phyloP scores from a whole-genome alignment of 2,797 vertebrate genomes.

The Hydrophis major region DNA sequence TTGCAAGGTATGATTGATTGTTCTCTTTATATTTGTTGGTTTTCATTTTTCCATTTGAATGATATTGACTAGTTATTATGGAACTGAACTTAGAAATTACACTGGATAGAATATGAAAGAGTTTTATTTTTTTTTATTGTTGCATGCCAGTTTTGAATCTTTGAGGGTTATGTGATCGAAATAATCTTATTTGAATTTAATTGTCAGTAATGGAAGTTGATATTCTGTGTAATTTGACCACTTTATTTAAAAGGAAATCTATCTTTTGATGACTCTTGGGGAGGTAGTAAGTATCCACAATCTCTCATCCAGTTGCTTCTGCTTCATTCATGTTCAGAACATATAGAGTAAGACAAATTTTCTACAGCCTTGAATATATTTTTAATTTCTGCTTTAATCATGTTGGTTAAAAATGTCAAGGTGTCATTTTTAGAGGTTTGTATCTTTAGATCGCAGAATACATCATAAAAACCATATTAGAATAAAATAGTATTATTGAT shows the following conservation, averaged over 20 bases:
- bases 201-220: conserved; percentile 33
- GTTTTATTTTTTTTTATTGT: not conserved
- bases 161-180: conserved; percentile 13
- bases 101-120: not conserved
- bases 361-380: not conserved
- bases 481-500: not conserved
- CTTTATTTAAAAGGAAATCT: not conserved
- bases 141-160: not conserved
- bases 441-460: not conserved
- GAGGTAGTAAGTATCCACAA: not conserved
- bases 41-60: not conserved
- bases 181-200: conserved; percentile 30
- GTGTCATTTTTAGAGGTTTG: not conserved
- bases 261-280: not conserved
- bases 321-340: conserved; percentile 5
- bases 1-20: not conserved
- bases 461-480: not conserved
- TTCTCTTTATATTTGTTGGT: not conserved
- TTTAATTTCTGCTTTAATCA: not conserved
- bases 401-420: conserved; percentile 1
- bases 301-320: not conserved
- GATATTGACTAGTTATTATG: conserved; percentile 30
- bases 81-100: not conserved
- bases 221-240: conserved; percentile 8
- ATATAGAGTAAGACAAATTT: conserved; percentile 11